Conservation (phyloP, 2,888 invertebrate species). For the Orchestes rusci region DNA sequence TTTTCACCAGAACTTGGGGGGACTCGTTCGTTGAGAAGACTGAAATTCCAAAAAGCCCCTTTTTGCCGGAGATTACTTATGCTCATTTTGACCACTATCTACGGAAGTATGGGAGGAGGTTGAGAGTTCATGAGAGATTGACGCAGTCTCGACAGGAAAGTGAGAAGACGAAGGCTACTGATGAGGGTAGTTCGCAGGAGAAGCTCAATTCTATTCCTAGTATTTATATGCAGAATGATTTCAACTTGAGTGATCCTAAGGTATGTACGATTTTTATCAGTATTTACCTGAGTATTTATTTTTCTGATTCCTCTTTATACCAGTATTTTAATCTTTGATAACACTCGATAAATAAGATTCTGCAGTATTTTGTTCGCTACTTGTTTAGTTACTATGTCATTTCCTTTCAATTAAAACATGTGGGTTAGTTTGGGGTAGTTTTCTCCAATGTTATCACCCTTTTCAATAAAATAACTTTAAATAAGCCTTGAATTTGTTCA, state of each 20-base stretch:
- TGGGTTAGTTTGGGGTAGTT: no score
- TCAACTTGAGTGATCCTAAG: constrained; percentile 71
- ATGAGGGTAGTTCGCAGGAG: constrained; percentile 28
- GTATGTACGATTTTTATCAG: constrained; percentile 46
- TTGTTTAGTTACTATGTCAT: no score
- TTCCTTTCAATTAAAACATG: no score
- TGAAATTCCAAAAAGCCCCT: constrained; percentile 68
- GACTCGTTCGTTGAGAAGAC: constrained; percentile 84
- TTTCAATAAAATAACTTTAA: no score
- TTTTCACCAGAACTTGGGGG: constrained; percentile 98
- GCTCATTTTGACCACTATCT: constrained; percentile 84
- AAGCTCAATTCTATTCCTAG: constrained; percentile 69
- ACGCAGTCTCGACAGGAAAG: constrained; percentile 32
- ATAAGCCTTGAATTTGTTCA: no score
- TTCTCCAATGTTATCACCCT: no score
- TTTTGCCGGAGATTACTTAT: constrained; percentile 67
- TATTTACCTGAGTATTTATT: constrained; percentile 1
- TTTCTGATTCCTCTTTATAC: no score
- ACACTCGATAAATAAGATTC: no score
- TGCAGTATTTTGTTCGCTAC: no score
- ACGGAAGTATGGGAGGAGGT: constrained; percentile 64
- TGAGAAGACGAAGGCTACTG: constrained; percentile 35
- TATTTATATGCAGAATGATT: constrained; percentile 73
- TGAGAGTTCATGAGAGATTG: constrained; percentile 55
- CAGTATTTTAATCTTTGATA: no score